Conservation (phyloP, 37 sponge, comb jelly and placozoan genomes). For the Theonella swinhoei region DNA sequence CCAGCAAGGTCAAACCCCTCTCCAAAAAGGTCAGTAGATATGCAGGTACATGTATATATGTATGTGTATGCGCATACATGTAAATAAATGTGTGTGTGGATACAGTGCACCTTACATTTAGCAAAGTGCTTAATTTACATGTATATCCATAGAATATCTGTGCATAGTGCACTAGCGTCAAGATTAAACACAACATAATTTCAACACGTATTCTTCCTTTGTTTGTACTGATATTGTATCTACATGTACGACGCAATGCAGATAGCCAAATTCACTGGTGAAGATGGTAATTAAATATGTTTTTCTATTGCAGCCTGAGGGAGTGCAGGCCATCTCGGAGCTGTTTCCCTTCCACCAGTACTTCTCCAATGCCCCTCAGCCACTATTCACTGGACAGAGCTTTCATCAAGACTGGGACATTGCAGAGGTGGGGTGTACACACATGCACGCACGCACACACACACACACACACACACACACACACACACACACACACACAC, state of each 20-base stretch:
- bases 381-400: conserved; percentile 82
- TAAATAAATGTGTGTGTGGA: background rate
- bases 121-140: too few species aligned
- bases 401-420: conserved; percentile 90
- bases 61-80: background rate
- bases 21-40: conserved; percentile 61
- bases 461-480: background rate
- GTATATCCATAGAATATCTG: too few species aligned
- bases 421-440: conserved; percentile 74
- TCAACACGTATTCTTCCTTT: too few species aligned
- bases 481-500: conserved; percentile 1
- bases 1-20: conserved; percentile 54
- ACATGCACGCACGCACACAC: background rate
- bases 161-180: too few species aligned
- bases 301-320: conserved; percentile 50
- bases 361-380: conserved; percentile 95
- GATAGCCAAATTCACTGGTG: too few species aligned
- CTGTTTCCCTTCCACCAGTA: conserved; percentile 91
- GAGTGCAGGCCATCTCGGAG: conserved; percentile 64
- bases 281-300: too few species aligned
- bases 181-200: too few species aligned
- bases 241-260: too few species aligned
- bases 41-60: background rate
- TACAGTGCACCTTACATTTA: background rate
- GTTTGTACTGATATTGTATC: too few species aligned